Percentiles rank a stretch among this genome's conserved stretches.
Conservation (phyloP, 1,140 invertebrate genomes). For the Conus ventricosus region DNA sequence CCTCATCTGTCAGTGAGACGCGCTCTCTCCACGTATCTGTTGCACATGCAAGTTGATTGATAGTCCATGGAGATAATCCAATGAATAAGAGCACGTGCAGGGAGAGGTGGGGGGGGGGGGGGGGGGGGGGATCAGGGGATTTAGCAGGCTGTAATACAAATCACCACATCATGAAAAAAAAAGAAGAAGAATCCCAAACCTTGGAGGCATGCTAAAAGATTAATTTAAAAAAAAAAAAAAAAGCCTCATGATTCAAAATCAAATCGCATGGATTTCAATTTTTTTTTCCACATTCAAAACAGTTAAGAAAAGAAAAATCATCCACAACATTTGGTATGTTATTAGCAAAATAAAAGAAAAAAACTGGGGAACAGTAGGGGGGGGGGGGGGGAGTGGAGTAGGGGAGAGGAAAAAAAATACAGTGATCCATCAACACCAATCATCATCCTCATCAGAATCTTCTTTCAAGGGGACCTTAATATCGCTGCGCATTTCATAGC, state of each 20-base stretch:
- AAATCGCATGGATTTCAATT: neutral
- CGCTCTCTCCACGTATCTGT: neutral
- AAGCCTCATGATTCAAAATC: too few species aligned
- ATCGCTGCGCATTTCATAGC: constrained; percentile 67
- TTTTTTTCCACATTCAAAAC: neutral
- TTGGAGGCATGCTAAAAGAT: neutral
- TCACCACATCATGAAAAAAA: neutral
- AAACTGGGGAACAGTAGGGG: neutral
- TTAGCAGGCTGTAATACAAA: neutral
- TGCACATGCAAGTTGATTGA: neutral
- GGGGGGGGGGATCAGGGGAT: neutral
- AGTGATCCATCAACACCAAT: constrained; percentile 59
- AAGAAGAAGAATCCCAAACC: neutral
- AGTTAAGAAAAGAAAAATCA: neutral
- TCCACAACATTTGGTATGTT: neutral
- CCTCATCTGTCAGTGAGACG: neutral
- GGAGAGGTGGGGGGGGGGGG: neutral
- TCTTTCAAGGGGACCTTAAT: constrained; percentile 65
- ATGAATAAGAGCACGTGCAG: neutral
- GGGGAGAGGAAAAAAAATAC: neutral
- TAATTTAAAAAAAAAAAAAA: neutral
- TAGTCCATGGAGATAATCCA: neutral
- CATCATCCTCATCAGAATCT: constrained; percentile 66
- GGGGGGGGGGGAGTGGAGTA: neutral
- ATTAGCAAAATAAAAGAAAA: neutral